Conservation (phyloP, 2,113 vertebrate genomes). For the Forbesichthys agassizii region DNA sequence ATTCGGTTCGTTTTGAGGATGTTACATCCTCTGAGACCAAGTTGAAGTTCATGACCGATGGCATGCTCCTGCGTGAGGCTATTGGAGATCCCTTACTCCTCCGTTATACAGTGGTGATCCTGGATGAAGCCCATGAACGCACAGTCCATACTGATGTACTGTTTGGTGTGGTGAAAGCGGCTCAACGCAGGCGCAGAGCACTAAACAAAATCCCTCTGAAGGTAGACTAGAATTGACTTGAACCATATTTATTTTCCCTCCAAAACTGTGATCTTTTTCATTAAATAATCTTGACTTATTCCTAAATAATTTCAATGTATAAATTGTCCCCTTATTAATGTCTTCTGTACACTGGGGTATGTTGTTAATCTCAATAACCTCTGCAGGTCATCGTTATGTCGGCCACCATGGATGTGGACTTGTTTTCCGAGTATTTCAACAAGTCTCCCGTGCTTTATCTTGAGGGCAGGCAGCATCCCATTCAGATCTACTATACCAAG, state of each 20-base stretch:
- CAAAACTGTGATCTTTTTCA: not conserved
- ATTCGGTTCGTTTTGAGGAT: conserved; percentile 94
- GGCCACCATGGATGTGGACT: conserved; percentile 96
- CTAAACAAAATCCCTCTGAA: conserved; percentile 85
- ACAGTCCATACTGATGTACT: conserved; percentile 94
- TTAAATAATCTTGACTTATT: not conserved
- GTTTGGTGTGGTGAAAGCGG: conserved; percentile 90
- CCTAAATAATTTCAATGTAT: not conserved
- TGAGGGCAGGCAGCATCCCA: conserved; percentile 92
- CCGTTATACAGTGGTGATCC: conserved; percentile 86
- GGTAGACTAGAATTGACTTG: conserved; percentile 58
- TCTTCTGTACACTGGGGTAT: not conserved
- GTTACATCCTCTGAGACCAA: conserved; percentile 85
- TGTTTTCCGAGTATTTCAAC: conserved; percentile 93
- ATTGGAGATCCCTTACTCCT: conserved; percentile 87
- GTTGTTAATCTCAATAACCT: not conserved
- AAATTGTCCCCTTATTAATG: not conserved
- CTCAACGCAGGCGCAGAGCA: conserved; percentile 85
- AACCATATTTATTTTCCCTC: not conserved
- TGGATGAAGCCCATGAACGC: conserved; percentile 96
- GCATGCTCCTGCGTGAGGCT: conserved; percentile 94
- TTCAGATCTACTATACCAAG: conserved; percentile 93
- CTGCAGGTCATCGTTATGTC: conserved; percentile 92
- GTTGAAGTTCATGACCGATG: conserved; percentile 93
- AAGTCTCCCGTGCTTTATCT: conserved; percentile 93